phyloP scores from a whole-genome alignment of 23 tunicate species.

The Botrylloides violaceus region DNA sequence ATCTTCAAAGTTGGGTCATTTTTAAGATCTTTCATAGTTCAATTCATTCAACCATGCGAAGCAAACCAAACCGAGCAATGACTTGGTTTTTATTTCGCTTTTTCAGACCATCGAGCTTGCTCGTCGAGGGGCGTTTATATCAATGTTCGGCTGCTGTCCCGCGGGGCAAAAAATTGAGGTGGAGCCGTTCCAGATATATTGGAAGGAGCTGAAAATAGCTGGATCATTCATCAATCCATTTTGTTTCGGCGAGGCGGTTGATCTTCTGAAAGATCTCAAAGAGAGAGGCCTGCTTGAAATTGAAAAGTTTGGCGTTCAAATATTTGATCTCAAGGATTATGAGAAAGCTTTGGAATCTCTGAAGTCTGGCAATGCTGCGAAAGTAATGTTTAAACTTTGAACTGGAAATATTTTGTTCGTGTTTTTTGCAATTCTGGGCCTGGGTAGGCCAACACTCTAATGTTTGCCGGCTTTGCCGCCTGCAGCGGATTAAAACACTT shows the following conservation, averaged over 20 bases:
- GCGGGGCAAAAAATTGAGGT: slow-evolving; percentile 67
- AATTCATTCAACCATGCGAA: too few relatives aligned
- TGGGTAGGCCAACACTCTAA: too few relatives aligned
- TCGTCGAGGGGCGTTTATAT: slow-evolving; percentile 64
- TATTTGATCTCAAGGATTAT: slow-evolving; percentile 29
- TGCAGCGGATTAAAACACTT: too few relatives aligned
- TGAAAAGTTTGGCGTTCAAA: slow-evolving; percentile 53
- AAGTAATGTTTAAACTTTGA: slow-evolving; percentile 65
- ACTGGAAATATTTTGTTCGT: too few relatives aligned
- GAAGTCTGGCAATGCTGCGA: slow-evolving; percentile 58
- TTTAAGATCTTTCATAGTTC: too few relatives aligned
- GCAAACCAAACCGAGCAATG: too few relatives aligned
- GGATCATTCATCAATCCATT: slow-evolving; percentile 74
- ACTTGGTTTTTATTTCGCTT: too few relatives aligned
- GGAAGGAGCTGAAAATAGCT: slow-evolving; percentile 72
- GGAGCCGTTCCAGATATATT: slow-evolving; percentile 77
- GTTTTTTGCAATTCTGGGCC: too few relatives aligned
- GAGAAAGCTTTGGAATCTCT: slow-evolving; percentile 54
- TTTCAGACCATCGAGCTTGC: slow-evolving; percentile 52
- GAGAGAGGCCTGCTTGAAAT: slow-evolving; percentile 27
- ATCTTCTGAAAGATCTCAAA: slow-evolving; percentile 29
- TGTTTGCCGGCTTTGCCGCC: too few relatives aligned
- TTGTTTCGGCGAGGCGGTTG: slow-evolving; percentile 70
- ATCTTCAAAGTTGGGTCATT: too few relatives aligned
- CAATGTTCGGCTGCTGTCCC: slow-evolving; percentile 82